A percentile compares a stretch with the other conserved stretches of the same genome.
These are phyloP conservation scores for Heliconius erato DNA, from an alignment of 2,888 invertebrate genomes.

Conservation along the genomic window DNA sequence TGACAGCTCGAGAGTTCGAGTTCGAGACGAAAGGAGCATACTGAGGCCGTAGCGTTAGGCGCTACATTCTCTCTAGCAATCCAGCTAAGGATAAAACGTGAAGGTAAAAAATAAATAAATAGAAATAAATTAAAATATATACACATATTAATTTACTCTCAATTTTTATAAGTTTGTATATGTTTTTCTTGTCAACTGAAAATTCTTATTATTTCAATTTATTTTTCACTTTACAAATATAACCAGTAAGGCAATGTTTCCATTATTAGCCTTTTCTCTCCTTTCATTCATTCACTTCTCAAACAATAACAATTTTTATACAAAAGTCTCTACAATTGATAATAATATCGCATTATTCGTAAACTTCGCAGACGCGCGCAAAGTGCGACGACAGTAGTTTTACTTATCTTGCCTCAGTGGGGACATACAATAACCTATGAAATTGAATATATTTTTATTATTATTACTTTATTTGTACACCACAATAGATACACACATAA, in stretches of 20 bases:
- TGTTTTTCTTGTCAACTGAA: not conserved
- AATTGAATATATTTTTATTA: not conserved
- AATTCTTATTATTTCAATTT: not conserved
- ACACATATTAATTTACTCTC: too few relatives aligned
- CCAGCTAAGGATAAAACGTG: too few relatives aligned
- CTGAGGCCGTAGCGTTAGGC: too few relatives aligned
- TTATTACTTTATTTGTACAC: too few relatives aligned
- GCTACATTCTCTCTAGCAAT: too few relatives aligned
- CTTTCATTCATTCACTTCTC: constrained; percentile 1
- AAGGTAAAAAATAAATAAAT: too few relatives aligned
- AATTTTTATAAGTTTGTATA: too few relatives aligned
- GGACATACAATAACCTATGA: not conserved
- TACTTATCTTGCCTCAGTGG: constrained; percentile 11
- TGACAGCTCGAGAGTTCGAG: too few relatives aligned
- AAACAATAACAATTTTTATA: constrained; percentile 18
- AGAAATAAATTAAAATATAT: too few relatives aligned
- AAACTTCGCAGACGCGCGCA: constrained; percentile 13
- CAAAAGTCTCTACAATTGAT: constrained; percentile 5
- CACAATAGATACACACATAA: too few relatives aligned
- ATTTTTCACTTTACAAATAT: not conserved
- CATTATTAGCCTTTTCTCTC: not conserved
- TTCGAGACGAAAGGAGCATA: too few relatives aligned
- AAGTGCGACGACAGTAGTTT: constrained; percentile 2
- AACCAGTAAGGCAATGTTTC: not conserved
- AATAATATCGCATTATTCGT: constrained; percentile 5